These are phyloP conservation scores for Vandiemenella viatica DNA, from an alignment of 2,888 invertebrate species.

Conservation along the genomic window DNA sequence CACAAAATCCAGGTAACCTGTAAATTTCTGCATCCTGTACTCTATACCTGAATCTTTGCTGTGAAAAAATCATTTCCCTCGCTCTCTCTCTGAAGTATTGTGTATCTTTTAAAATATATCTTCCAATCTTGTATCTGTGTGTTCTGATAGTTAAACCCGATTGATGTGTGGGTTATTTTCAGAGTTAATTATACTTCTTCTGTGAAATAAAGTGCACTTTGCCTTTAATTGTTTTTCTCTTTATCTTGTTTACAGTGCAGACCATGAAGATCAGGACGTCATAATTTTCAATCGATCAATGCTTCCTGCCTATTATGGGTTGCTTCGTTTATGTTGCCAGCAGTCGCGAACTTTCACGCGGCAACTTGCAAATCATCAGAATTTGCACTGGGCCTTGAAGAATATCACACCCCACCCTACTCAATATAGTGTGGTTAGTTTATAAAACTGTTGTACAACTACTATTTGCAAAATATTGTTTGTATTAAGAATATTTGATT, in stretches of 20 bases:
- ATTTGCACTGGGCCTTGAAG: conserved; percentile 92
- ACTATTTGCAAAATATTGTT: background rate
- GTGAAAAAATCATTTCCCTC: too few species aligned
- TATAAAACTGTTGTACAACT: background rate
- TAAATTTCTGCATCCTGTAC: too few species aligned
- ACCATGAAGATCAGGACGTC: conserved; percentile 92
- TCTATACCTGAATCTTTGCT: too few species aligned
- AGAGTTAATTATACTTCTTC: too few species aligned
- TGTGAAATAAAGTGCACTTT: too few species aligned
- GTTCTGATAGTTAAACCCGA: too few species aligned
- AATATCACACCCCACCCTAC: conserved; percentile 93
- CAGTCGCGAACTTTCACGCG: conserved; percentile 74
- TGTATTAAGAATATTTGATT: background rate
- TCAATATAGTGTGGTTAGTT: conserved; percentile 64
- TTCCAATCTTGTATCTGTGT: too few species aligned
- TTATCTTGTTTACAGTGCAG: conserved; percentile 59
- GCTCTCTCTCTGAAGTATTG: too few species aligned
- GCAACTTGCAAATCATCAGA: conserved; percentile 80
- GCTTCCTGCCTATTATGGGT: conserved; percentile 83
- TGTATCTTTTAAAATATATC: too few species aligned
- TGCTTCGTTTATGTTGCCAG: conserved; percentile 79
- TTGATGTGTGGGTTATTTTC: too few species aligned
- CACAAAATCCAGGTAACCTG: too few species aligned
- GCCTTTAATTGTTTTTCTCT: too few species aligned
- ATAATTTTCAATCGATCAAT: conserved; percentile 86